Evolutionary conservation across 2,113 vertebrate genomes (phyloP).

Genomic region (Osmerus mordax): DNA sequence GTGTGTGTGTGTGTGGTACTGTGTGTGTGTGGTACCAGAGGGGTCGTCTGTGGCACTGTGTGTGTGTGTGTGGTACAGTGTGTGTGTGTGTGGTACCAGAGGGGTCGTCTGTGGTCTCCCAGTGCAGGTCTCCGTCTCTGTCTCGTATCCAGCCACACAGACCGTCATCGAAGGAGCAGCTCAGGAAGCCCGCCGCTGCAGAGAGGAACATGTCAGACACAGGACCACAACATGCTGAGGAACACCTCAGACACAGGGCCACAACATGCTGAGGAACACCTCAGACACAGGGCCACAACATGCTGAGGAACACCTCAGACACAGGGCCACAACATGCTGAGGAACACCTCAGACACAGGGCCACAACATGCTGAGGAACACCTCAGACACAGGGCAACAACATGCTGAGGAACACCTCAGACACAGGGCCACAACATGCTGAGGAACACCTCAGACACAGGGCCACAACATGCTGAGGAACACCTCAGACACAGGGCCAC

Average conservation of each 20-base stretch:
- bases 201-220: constrained; percentile 7
- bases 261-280: too few relatives aligned
- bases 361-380: constrained; percentile 10
- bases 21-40: too few relatives aligned
- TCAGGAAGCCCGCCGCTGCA: constrained; percentile 81
- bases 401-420: too few relatives aligned
- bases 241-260: neutral
- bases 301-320: constrained; percentile 1
- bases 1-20: neutral
- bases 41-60: too few relatives aligned
- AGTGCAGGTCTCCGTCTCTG: constrained; percentile 83
- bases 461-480: constrained; percentile 10
- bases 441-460: constrained; percentile 3
- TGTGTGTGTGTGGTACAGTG: too few relatives aligned
- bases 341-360: neutral
- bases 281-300: neutral
- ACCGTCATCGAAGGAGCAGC: constrained; percentile 89
- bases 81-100: constrained; percentile 56
- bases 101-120: constrained; percentile 82
- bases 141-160: constrained; percentile 91
- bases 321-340: neutral
- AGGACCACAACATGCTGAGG: constrained; percentile 10
- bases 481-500: neutral
- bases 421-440: too few relatives aligned
- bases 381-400: neutral